Conservation (phyloP, 2,888 invertebrate species). For the Deilephila elpenor region DNA sequence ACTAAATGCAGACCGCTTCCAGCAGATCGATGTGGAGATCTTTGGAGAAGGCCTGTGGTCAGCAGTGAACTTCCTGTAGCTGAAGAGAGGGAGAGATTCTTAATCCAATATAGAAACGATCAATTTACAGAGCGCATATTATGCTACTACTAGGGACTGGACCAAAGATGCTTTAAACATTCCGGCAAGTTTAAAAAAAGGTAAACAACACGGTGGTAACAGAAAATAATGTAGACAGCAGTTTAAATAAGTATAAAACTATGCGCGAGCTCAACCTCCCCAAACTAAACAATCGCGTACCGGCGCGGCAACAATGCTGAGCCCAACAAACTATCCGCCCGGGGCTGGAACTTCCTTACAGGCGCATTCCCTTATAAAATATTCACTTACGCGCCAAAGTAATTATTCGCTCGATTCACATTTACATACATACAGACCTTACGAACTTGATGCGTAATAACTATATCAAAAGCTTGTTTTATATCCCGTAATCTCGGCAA, state of each 20-base stretch:
- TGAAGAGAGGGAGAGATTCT: too few species aligned
- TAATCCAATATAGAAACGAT: too few species aligned
- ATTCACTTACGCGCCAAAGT: constrained; percentile 18
- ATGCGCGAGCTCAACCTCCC: background rate
- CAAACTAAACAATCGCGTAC: constrained; percentile 4
- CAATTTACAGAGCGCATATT: too few species aligned
- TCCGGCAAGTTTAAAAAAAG: too few species aligned
- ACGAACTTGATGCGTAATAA: constrained; percentile 19
- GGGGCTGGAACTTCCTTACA: background rate
- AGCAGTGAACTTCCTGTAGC: too few species aligned
- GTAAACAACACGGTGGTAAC: too few species aligned
- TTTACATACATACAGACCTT: constrained; percentile 5
- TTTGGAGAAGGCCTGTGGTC: too few species aligned
- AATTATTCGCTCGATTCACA: constrained; percentile 14
- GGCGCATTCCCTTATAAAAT: constrained; percentile 14
- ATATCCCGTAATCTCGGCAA: background rate
- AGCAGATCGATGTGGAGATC: too few species aligned
- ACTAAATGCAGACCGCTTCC: too few species aligned
- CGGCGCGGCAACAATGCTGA: background rate
- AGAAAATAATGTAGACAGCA: too few species aligned
- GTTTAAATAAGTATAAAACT: background rate
- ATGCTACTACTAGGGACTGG: too few species aligned
- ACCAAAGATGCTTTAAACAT: too few species aligned
- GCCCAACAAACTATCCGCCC: constrained; percentile 5
- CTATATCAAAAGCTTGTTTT: constrained; percentile 25